phyloP scores from a whole-genome alignment of 2,113 vertebrate species.

The Phalacrocorax pelagicus region DNA sequence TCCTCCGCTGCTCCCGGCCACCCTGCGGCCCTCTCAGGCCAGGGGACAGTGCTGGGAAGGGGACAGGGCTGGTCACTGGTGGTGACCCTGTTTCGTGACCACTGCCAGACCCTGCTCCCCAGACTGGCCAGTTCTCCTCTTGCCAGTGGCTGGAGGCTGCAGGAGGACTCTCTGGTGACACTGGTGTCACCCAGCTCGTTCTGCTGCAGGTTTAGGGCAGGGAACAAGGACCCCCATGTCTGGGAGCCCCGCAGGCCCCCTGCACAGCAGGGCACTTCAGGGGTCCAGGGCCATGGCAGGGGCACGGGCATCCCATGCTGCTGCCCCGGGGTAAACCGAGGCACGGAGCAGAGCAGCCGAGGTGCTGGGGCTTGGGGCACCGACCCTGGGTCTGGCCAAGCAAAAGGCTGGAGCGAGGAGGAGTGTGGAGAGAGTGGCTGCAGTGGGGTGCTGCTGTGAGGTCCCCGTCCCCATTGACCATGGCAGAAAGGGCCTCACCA shows the following conservation, averaged over 20 bases:
- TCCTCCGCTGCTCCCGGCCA: not conserved
- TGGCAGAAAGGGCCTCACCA: not conserved
- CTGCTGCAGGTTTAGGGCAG: not conserved
- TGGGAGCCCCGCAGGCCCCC: not conserved
- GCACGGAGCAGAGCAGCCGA: fast-evolving
- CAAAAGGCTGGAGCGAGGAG: not conserved
- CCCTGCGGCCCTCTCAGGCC: not conserved
- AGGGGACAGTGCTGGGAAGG: no score
- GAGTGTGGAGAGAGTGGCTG: not conserved
- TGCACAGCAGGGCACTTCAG: not conserved
- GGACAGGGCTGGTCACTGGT: not conserved
- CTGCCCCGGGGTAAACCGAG: fast-evolving
- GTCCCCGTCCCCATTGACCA: not conserved
- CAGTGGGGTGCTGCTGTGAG: fast-evolving
- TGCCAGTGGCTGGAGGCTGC: not conserved
- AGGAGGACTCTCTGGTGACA: not conserved
- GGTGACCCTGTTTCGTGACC: not conserved
- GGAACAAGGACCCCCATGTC: not conserved
- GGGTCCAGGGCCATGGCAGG: not conserved
- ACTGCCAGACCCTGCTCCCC: not conserved
- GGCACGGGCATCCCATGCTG: not conserved
- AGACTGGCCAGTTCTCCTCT: not conserved
- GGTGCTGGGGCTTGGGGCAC: not conserved
- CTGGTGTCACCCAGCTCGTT: not conserved
- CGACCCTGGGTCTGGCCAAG: fast-evolving